Evolutionary conservation across 1,140 invertebrate species (phyloP).

Genomic region (Charaxes varanes): DNA sequence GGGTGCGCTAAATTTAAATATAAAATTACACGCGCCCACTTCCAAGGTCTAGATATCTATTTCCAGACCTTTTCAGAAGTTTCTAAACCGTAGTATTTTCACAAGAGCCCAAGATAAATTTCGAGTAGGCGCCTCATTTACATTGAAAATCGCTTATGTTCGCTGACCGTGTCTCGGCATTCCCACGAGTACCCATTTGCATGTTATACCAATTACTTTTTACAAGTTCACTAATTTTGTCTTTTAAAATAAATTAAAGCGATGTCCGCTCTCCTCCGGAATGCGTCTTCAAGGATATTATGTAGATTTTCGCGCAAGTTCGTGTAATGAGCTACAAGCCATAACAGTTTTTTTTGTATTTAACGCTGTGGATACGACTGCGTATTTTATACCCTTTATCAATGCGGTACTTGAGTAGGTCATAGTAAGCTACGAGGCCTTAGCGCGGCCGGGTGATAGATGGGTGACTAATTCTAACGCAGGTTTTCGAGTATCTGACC

Average conservation of each 20-base stretch:
- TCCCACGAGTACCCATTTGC: slow-evolving; percentile 44
- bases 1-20: no score
- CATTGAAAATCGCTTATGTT: slow-evolving; percentile 46
- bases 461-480: no score
- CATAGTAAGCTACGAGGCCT: no score
- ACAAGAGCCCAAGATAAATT: slow-evolving; percentile 20
- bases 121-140: slow-evolving; percentile 38
- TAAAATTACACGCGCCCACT: neutral
- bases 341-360: no score
- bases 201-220: slow-evolving; percentile 58
- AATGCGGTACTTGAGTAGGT: no score
- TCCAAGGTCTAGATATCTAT: slow-evolving; percentile 8
- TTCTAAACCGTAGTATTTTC: slow-evolving; percentile 10
- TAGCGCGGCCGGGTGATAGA: no score
- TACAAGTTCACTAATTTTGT: slow-evolving; percentile 55
- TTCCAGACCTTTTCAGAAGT: slow-evolving; percentile 7
- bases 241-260: slow-evolving; percentile 20
- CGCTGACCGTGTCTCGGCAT: slow-evolving; percentile 27
- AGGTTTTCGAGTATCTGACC: no score
- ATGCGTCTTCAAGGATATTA: slow-evolving; percentile 2
- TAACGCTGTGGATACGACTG: no score
- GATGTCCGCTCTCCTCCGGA: slow-evolving; percentile 4
- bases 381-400: no score
- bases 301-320: neutral
- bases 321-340: neutral